Evolutionary conservation across 2,888 invertebrate genomes (phyloP).

Genomic region (Cataglyphis livida): DNA sequence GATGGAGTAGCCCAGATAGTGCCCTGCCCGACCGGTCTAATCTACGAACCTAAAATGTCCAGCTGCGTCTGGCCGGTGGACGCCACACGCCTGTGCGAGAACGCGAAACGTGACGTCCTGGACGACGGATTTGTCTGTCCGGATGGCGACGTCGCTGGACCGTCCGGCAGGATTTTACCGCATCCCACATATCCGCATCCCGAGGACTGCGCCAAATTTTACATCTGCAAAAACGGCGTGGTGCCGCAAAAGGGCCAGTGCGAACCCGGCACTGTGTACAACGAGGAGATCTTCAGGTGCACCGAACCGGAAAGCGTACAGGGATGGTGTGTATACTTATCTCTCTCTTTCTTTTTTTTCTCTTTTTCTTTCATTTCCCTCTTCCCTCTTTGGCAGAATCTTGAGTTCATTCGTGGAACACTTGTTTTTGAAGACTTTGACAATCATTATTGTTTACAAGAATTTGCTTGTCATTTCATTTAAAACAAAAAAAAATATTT

Average conservation of each 20-base stretch:
- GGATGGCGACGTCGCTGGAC: conserved; percentile 89
- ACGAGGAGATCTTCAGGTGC: conserved; percentile 91
- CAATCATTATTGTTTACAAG: neutral
- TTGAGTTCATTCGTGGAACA: neutral
- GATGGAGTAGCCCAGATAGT: conserved; percentile 90
- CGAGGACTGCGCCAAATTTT: conserved; percentile 93
- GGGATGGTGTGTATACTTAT: conserved; percentile 89
- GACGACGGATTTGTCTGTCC: conserved; percentile 93
- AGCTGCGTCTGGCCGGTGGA: conserved; percentile 92
- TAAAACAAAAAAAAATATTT: neutral
- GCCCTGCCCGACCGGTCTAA: conserved; percentile 90
- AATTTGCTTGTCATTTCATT: neutral
- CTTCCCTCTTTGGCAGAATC: neutral
- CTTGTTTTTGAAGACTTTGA: neutral
- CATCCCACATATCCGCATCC: conserved; percentile 93
- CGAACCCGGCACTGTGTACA: conserved; percentile 91
- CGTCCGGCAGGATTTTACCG: conserved; percentile 90
- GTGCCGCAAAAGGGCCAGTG: conserved; percentile 92
- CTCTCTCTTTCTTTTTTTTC: neutral
- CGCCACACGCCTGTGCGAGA: conserved; percentile 87
- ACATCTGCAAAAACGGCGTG: conserved; percentile 92
- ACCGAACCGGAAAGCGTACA: conserved; percentile 92
- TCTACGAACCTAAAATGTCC: conserved; percentile 91
- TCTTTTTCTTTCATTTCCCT: neutral
- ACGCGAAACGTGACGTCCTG: conserved; percentile 88